These are phyloP conservation scores for Labeo calbasu DNA, from an alignment of 2,797 vertebrate genomes.

Conservation along the genomic window DNA sequence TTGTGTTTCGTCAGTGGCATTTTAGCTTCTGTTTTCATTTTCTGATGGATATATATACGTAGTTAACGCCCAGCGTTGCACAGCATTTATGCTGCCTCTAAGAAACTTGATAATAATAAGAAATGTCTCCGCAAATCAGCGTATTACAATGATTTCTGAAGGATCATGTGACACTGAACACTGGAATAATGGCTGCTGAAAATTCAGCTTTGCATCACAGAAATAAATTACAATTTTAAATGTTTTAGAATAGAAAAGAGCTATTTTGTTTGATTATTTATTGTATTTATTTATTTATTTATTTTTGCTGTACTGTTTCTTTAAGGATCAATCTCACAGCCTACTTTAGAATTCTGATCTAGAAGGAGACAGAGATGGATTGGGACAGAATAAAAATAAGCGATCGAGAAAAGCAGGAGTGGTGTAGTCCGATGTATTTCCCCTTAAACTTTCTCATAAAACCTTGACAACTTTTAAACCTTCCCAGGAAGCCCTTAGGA, in stretches of 20 bases:
- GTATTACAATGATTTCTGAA: too few species aligned
- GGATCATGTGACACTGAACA: too few species aligned
- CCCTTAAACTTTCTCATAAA: conserved; percentile 30
- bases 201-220: too few species aligned
- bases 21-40: too few species aligned
- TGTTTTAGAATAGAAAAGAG: too few species aligned
- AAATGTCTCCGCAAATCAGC: too few species aligned
- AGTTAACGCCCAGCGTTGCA: background rate
- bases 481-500: conserved; percentile 24
- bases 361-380: background rate
- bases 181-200: too few species aligned
- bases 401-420: too few species aligned
- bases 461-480: conserved; percentile 40
- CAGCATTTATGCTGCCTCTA: background rate
- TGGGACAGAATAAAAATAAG: background rate
- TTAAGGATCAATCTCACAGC: background rate
- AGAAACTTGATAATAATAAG: background rate
- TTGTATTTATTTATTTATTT: background rate
- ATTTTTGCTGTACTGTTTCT: background rate
- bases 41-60: too few species aligned
- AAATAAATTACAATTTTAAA: too few species aligned
- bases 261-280: too few species aligned
- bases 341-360: background rate
- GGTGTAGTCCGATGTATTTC: background rate
- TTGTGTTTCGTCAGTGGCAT: background rate